Conservation (phyloP, 2,888 invertebrate species). For the Micropterix aruncella region DNA sequence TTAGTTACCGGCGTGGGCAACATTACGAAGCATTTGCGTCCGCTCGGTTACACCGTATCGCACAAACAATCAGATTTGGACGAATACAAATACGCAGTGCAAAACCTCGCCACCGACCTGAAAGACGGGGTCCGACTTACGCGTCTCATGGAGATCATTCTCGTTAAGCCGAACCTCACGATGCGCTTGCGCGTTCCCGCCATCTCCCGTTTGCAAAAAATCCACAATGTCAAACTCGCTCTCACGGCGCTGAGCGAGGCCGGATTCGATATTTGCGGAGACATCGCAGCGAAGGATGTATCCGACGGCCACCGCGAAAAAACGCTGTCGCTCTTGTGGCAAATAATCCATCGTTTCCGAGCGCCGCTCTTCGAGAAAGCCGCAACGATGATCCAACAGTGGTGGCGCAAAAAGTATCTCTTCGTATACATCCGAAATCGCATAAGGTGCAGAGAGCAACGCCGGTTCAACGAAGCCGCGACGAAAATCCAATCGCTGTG, state of each 20-base stretch:
- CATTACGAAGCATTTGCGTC: slow-evolving; percentile 62
- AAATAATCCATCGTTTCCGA: slow-evolving; percentile 72
- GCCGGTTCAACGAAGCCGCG: slow-evolving; percentile 21
- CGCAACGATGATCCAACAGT: slow-evolving; percentile 48
- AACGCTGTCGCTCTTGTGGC: slow-evolving; percentile 78
- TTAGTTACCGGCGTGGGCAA: slow-evolving; percentile 72
- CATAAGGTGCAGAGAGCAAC: slow-evolving; percentile 24
- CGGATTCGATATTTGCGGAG: slow-evolving; percentile 43
- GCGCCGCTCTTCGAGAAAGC: slow-evolving; percentile 59
- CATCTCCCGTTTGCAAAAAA: slow-evolving; percentile 72
- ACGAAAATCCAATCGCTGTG: slow-evolving; percentile 28
- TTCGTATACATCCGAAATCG: slow-evolving; percentile 35
- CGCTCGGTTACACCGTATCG: slow-evolving; percentile 58
- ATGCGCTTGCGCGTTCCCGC: slow-evolving; percentile 64
- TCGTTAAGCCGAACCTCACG: slow-evolving; percentile 51
- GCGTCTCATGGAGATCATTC: slow-evolving; percentile 68
- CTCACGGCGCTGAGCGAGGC: slow-evolving; percentile 48
- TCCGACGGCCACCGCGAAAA: slow-evolving; percentile 83
- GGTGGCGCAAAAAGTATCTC: slow-evolving; percentile 55
- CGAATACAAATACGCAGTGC: slow-evolving; percentile 80
- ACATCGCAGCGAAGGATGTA: slow-evolving; percentile 63
- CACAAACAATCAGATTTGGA: slow-evolving; percentile 74
- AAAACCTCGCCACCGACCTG: slow-evolving; percentile 64
- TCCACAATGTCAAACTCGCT: slow-evolving; percentile 73
- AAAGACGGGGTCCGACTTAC: slow-evolving; percentile 79